Base-by-base conservation (phyloP, 2,888 invertebrate genomes). In the Volucella zonaria region DNA sequence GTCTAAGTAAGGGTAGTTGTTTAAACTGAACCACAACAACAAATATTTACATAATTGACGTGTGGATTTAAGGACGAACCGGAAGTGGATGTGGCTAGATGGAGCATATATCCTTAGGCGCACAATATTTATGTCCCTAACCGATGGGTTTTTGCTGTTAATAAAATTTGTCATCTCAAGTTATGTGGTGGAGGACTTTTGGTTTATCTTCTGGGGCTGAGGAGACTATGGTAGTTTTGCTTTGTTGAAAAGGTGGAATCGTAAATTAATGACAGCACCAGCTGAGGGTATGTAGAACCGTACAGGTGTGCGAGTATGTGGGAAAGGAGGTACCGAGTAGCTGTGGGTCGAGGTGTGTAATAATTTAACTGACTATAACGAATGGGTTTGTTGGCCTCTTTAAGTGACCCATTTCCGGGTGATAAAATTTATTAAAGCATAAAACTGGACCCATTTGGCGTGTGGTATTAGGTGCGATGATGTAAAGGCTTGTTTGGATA, bases 11-110 rank as follows among this genome's bases (percentile, higher is more conserved):
- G 56, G 40, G 40, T 31, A 14, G 23, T 14, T 42, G 23, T 67
- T 67, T 67, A 75, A 67, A 67, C 49, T 49, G 18, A 59, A 42
- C 38, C 38, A 40, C 54, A 64, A 74, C 45, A 47, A 54, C 43
- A 51, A 15, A 23, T 59, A 68, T 79, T 67, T 67, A 52, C 73
- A 79, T 79, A 67, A 79, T 79, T 79, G 73, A 74, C 31, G 31
- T 79, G 42, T 31, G 61, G 67, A 61, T 67, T 38, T 62, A 54
- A 67, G 67, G 79, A 79, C 73, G 47, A 42, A 4, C n/a, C 8
- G 68, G 52, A 14, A 9, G 18, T 54, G 54, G 54, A 67, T 58
- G 58, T 58, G 68, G 68, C 18, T n/a, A 49, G 14, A 49, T 49
- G n/a, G 49, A n/a, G 2, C 43, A 10, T 45, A 10, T 18, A 2